Percentiles rank a stretch among this genome's conserved stretches.
These are phyloP conservation scores for Petaurus breviceps DNA, from an alignment of 2,113 vertebrate genomes.

Conservation along the genomic window DNA sequence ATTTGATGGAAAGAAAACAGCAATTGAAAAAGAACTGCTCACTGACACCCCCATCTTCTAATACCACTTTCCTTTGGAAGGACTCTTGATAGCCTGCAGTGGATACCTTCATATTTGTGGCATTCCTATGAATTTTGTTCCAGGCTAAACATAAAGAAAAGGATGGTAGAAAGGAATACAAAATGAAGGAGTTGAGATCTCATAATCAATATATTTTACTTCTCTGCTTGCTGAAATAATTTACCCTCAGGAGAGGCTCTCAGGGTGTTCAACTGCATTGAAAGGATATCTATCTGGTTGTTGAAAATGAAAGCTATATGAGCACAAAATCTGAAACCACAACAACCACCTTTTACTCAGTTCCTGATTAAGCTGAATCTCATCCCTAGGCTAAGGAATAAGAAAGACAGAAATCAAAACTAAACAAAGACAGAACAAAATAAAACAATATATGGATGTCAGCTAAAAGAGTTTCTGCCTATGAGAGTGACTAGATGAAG, in stretches of 20 bases:
- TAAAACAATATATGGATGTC: background rate
- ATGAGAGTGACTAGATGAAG: background rate
- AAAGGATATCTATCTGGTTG: background rate
- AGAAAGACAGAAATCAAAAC: background rate
- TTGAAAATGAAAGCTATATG: background rate
- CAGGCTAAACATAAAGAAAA: background rate
- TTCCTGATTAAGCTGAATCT: background rate
- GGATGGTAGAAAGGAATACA: background rate
- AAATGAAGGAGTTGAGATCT: background rate
- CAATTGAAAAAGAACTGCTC: too few relatives aligned
- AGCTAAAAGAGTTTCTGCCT: background rate
- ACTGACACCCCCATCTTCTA: too few relatives aligned
- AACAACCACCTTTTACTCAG: background rate
- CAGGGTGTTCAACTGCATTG: background rate
- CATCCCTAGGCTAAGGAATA: background rate
- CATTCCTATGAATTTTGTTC: background rate
- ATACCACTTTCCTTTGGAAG: background rate
- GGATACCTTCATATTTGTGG: background rate
- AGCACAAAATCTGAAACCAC: background rate
- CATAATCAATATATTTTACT: background rate
- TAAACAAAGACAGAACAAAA: background rate
- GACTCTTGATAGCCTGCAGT: background rate
- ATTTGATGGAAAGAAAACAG: too few relatives aligned
- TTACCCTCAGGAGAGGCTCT: background rate
- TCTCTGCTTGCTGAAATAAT: background rate